Evolutionary conservation across 2,797 vertebrate genomes (phyloP).

Genomic region (Rousettus madagascariensis): DNA sequence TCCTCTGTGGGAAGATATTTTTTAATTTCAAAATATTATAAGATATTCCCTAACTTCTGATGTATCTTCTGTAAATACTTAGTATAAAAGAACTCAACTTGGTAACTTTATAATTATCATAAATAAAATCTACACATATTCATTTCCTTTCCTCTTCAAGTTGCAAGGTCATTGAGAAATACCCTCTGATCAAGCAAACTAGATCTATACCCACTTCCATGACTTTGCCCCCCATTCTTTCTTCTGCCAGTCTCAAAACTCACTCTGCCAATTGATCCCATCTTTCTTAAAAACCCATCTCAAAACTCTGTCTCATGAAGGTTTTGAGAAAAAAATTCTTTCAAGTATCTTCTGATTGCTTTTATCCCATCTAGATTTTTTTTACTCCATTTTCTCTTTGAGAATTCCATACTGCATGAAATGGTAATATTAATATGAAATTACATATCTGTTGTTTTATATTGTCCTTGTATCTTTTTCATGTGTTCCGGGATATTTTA

Average conservation of each 20-base stretch:
- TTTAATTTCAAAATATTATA: not conserved
- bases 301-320: not conserved
- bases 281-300: constrained; percentile 3
- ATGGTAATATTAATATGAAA: not conserved
- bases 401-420: not conserved
- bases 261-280: not conserved
- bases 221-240: not conserved
- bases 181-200: not conserved
- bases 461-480: not conserved
- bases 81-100: not conserved
- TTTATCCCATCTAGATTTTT: not conserved
- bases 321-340: not conserved
- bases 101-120: not conserved
- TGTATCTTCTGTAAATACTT: not conserved
- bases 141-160: not conserved
- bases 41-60: not conserved
- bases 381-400: not conserved
- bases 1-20: not conserved
- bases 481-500: not conserved
- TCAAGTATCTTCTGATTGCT: not conserved
- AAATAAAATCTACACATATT: not conserved
- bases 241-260: not conserved
- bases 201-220: not conserved
- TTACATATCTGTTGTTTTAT: not conserved
- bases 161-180: not conserved